These are phyloP conservation scores for Caenorhabditis parvicauda DNA, from an alignment of 2,888 invertebrate genomes.

Conservation along the genomic window DNA sequence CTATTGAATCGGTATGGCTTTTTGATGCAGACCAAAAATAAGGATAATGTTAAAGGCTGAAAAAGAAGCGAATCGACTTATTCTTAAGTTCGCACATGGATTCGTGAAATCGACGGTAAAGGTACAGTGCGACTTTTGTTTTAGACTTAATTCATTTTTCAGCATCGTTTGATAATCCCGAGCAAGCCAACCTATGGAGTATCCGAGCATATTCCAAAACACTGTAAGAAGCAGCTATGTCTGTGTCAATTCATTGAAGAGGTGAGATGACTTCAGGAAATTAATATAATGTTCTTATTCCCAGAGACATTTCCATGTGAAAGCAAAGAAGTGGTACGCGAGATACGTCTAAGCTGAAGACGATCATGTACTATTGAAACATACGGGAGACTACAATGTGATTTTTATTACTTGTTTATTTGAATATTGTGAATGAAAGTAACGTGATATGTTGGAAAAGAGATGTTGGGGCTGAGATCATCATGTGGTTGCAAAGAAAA, in stretches of 20 bases:
- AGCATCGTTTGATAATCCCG: slow-evolving; percentile 56
- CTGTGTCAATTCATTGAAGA: slow-evolving; percentile 59
- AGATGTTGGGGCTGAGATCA: too few species aligned
- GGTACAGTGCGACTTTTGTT: slow-evolving; percentile 17
- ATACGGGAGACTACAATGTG: too few species aligned
- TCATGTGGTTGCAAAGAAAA: too few species aligned
- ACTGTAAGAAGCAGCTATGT: slow-evolving; percentile 52
- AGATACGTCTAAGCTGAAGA: slow-evolving; percentile 34
- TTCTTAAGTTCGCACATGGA: slow-evolving; percentile 52
- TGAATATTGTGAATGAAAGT: too few species aligned
- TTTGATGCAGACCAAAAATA: slow-evolving; percentile 15
- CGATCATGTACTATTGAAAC: too few species aligned
- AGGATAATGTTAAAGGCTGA: slow-evolving; percentile 12
- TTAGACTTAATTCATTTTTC: slow-evolving; percentile 9
- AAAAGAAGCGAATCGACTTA: slow-evolving; percentile 32
- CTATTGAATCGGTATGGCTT: slow-evolving; percentile 1
- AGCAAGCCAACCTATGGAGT: slow-evolving; percentile 55
- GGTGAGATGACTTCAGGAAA: slow-evolving; percentile 11
- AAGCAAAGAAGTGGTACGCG: slow-evolving; percentile 45
- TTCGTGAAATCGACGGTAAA: slow-evolving; percentile 54
- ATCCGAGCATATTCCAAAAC: slow-evolving; percentile 54
- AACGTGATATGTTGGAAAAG: too few species aligned
- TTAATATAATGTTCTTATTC: slow-evolving; percentile 4
- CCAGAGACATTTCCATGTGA: slow-evolving; percentile 43
- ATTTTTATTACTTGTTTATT: too few species aligned